phyloP scores from a whole-genome alignment of 2,113 vertebrate species.

The Calyptommatus sinebrachiatus region DNA sequence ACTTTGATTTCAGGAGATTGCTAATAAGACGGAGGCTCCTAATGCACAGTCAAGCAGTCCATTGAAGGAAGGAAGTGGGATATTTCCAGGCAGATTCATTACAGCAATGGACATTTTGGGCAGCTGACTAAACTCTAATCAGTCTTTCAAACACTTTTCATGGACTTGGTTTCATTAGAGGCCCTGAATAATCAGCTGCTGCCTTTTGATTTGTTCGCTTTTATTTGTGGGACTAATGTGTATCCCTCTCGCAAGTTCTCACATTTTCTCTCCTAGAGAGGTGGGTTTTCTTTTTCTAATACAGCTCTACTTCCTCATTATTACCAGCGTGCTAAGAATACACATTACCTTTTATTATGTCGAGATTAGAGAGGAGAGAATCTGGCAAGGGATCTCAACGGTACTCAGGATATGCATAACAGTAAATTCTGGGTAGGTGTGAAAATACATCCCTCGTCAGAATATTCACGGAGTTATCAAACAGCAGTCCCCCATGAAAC shows the following conservation, averaged over 20 bases:
- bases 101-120: constrained; percentile 37
- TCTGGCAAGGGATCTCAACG: constrained; percentile 28
- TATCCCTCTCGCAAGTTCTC: constrained; percentile 38
- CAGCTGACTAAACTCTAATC: constrained; percentile 50
- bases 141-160: constrained; percentile 53
- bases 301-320: constrained; percentile 46
- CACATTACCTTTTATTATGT: constrained; percentile 45
- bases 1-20: constrained; percentile 6
- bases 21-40: constrained; percentile 24
- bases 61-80: background rate
- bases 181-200: constrained; percentile 49
- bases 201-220: constrained; percentile 57
- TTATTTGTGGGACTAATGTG: constrained; percentile 45
- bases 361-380: constrained; percentile 47
- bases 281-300: constrained; percentile 6
- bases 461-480: constrained; percentile 53
- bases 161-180: constrained; percentile 55
- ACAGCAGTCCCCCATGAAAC: constrained; percentile 35
- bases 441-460: constrained; percentile 30
- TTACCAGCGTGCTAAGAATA: constrained; percentile 61
- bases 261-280: constrained; percentile 8
- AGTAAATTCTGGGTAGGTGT: constrained; percentile 40
- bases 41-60: constrained; percentile 23
- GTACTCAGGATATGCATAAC: constrained; percentile 29
- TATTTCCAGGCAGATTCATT: constrained; percentile 36